A percentile compares a stretch with the other conserved stretches of the same genome.
phyloP scores from a whole-genome alignment of 2,797 vertebrate genomes.

The Labeo calbasu region DNA sequence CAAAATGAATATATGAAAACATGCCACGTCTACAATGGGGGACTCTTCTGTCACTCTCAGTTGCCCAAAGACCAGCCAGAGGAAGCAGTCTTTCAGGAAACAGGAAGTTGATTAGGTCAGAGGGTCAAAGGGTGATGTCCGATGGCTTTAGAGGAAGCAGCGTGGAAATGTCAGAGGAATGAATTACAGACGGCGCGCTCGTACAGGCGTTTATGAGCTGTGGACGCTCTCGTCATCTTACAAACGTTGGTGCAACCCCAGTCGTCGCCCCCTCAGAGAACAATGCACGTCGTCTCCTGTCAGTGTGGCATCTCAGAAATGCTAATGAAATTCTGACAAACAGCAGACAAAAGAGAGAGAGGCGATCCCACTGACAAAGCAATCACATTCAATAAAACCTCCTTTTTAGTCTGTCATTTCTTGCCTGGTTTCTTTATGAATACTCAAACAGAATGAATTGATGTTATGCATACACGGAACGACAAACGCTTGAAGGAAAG shows the following conservation, averaged over 20 bases:
- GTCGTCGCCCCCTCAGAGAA: constrained; percentile 34
- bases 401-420: constrained; percentile 50
- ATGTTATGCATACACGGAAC: constrained; percentile 45
- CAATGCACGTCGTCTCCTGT: constrained; percentile 37
- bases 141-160: constrained; percentile 39
- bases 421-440: constrained; percentile 51
- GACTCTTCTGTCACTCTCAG: not conserved
- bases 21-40: not conserved
- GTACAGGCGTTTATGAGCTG: constrained; percentile 28
- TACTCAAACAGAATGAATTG: constrained; percentile 49
- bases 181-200: constrained; percentile 2
- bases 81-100: constrained; percentile 31
- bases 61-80: constrained; percentile 3
- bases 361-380: constrained; percentile 43
- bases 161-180: constrained; percentile 49
- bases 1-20: not conserved
- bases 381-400: constrained; percentile 48
- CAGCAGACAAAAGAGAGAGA: constrained; percentile 49
- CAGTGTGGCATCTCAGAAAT: constrained; percentile 38
- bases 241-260: constrained; percentile 3
- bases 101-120: constrained; percentile 47
- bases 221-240: not conserved
- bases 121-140: constrained; percentile 27
- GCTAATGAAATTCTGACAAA: constrained; percentile 55
- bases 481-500: constrained; percentile 28